A percentile compares a stretch with the other conserved stretches of the same genome.
Evolutionary conservation across 1,140 invertebrate genomes (phyloP).

Genomic region (Drosophila lowei): DNA sequence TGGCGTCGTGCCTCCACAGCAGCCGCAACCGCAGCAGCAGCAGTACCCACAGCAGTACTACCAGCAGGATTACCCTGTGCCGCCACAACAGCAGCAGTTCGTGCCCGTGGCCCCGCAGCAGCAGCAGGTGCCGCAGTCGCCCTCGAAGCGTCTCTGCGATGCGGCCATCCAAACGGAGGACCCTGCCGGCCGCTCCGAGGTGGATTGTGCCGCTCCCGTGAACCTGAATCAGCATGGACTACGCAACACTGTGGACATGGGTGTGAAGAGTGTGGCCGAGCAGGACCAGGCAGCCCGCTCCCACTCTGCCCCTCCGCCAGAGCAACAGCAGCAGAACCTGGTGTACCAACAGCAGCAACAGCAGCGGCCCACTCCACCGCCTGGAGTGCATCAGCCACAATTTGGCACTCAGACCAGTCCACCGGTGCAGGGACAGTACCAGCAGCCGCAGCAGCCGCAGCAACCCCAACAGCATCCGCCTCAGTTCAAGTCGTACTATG

Average conservation of each 20-base stretch:
- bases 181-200: slow-evolving; percentile 57
- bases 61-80: slow-evolving; percentile 21
- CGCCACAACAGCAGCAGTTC: slow-evolving; percentile 22
- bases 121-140: slow-evolving; percentile 73
- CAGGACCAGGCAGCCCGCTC: slow-evolving; percentile 86
- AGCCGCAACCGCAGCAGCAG: slow-evolving; percentile 24
- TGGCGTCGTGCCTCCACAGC: slow-evolving; percentile 58
- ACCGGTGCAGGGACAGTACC: slow-evolving; percentile 44
- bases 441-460: slow-evolving; percentile 44
- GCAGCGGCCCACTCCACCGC: slow-evolving; percentile 38
- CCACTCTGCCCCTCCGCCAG: slow-evolving; percentile 72
- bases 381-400: slow-evolving; percentile 46
- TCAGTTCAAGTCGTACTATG: slow-evolving; percentile 66
- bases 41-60: slow-evolving; percentile 64
- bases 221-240: slow-evolving; percentile 88
- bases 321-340: slow-evolving; percentile 83
- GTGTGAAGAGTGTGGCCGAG: slow-evolving; percentile 86
- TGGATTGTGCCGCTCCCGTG: slow-evolving; percentile 60
- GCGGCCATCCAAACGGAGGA: slow-evolving; percentile 84
- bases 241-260: slow-evolving; percentile 90
- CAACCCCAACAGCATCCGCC: slow-evolving; percentile 49
- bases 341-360: slow-evolving; percentile 83
- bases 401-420: slow-evolving; percentile 77
- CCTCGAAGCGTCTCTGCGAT: slow-evolving; percentile 71
- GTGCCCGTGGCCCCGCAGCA: slow-evolving; percentile 66